A percentile compares a stretch with the other conserved stretches of the same genome.
These are phyloP conservation scores for Spongilla lacustris DNA, from an alignment of 37 sponge, comb jelly and placozoan genomes.

Conservation along the genomic window DNA sequence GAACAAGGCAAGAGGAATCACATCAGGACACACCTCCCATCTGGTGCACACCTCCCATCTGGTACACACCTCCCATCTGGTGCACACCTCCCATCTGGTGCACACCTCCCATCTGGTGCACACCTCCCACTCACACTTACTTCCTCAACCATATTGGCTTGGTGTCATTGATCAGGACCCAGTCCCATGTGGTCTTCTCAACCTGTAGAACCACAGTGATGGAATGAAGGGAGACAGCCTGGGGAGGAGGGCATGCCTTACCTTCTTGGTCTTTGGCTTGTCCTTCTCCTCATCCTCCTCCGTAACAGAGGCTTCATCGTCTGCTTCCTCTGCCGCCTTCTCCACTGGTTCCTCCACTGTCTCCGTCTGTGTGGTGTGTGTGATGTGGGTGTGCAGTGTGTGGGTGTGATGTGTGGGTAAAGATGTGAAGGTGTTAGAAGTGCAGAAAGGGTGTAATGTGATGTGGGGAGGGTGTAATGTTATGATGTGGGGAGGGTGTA, in stretches of 20 bases:
- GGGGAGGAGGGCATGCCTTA: background rate
- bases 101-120: background rate
- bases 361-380: slow-evolving; percentile 56
- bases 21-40: no score
- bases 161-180: slow-evolving; percentile 94
- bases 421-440: background rate
- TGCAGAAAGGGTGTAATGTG: background rate
- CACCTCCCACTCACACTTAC: slow-evolving; percentile 6
- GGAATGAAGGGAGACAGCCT: background rate
- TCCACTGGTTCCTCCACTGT: slow-evolving; percentile 93
- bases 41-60: no score
- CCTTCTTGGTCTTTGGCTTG: slow-evolving; percentile 94
- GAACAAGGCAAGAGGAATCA: background rate
- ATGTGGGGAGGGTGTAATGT: no score
- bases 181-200: slow-evolving; percentile 99
- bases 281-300: slow-evolving; percentile 85
- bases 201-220: slow-evolving; percentile 44
- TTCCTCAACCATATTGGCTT: slow-evolving; percentile 96
- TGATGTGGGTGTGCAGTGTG: background rate
- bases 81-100: no score
- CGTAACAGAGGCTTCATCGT: slow-evolving; percentile 64
- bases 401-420: background rate
- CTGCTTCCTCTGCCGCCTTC: slow-evolving; percentile 44
- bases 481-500: no score
- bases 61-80: no score